phyloP scores from a whole-genome alignment of 2,113 vertebrate species.

The Platysteira castanea region DNA sequence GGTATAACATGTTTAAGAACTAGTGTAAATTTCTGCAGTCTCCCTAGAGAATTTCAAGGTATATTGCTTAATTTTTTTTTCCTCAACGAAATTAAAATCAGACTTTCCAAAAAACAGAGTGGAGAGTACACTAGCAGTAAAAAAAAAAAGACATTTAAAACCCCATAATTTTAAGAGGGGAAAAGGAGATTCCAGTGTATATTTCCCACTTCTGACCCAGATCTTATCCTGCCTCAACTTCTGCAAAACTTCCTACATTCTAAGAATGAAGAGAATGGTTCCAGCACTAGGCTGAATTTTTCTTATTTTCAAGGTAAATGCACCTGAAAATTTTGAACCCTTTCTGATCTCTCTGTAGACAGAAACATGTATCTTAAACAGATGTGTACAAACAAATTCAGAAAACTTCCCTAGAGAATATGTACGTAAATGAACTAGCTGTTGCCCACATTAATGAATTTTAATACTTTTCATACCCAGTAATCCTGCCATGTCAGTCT shows the following conservation, averaged over 20 bases:
- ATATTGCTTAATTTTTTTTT: not conserved
- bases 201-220: not conserved
- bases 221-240: not conserved
- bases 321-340: not conserved
- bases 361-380: not conserved
- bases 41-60: not conserved
- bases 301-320: not conserved
- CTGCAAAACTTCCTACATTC: not conserved
- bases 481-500: not conserved
- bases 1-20: not conserved
- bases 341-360: not conserved
- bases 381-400: not conserved
- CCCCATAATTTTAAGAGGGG: fast-evolving
- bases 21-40: not conserved
- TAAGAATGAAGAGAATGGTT: not conserved
- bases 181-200: not conserved
- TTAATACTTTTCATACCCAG: not conserved
- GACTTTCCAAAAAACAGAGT: not conserved
- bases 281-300: not conserved
- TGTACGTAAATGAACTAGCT: not conserved
- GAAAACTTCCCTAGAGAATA: not conserved
- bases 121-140: fast-evolving
- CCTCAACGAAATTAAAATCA: not conserved
- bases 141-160: not conserved
- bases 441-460: not conserved